These are phyloP conservation scores for Lithobates pipiens DNA, from an alignment of 2,797 vertebrate genomes.

Conservation along the genomic window DNA sequence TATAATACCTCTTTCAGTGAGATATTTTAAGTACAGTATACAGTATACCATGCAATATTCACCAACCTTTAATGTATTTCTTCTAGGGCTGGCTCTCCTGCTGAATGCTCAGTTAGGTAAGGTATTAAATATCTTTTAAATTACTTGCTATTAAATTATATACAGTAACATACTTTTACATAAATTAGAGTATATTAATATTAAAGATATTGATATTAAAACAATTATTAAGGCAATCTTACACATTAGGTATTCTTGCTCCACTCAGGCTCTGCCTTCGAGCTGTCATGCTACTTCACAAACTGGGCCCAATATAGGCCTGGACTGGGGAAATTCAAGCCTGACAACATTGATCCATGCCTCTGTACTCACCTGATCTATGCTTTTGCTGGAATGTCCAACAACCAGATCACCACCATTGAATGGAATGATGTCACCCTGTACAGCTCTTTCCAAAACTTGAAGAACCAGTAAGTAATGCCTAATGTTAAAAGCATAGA, in stretches of 20 bases:
- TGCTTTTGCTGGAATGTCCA: slow-evolving; percentile 79
- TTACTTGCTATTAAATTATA: too few relatives aligned
- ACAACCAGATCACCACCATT: slow-evolving; percentile 75
- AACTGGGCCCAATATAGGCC: slow-evolving; percentile 82
- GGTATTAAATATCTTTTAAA: slow-evolving; percentile 25
- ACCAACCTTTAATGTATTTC: slow-evolving; percentile 1
- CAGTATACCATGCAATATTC: neutral
- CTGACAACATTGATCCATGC: slow-evolving; percentile 75
- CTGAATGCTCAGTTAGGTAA: slow-evolving; percentile 76
- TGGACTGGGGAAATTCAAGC: slow-evolving; percentile 73
- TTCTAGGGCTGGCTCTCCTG: slow-evolving; percentile 73
- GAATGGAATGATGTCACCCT: slow-evolving; percentile 79
- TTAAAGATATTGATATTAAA: neutral
- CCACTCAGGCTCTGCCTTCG: slow-evolving; percentile 75
- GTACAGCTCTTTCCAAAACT: slow-evolving; percentile 76
- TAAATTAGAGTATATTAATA: too few relatives aligned
- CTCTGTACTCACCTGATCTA: slow-evolving; percentile 81
- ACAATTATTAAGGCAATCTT: neutral
- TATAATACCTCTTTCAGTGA: too few relatives aligned
- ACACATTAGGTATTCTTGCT: neutral
- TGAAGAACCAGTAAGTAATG: slow-evolving; percentile 78
- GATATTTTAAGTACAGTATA: too few relatives aligned
- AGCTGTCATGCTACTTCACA: slow-evolving; percentile 82
- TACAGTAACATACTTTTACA: too few relatives aligned
- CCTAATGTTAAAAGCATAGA: neutral